Conservation (phyloP, 2,113 vertebrate species). For the Charina bottae region DNA sequence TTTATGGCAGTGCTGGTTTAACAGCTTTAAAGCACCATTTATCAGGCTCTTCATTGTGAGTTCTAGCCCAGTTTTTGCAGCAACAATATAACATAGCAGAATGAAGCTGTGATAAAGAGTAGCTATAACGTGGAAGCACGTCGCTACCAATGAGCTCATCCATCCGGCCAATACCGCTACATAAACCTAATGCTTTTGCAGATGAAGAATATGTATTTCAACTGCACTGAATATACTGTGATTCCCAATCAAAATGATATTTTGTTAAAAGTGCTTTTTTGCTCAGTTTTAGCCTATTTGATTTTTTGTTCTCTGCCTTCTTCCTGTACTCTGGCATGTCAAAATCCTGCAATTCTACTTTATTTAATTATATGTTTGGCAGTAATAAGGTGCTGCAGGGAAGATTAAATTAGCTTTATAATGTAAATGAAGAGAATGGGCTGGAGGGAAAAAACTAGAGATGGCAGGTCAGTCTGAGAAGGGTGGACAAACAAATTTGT, state of each 20-base stretch:
- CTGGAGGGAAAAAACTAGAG: neutral
- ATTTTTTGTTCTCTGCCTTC: conserved; percentile 39
- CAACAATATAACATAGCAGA: conserved; percentile 5
- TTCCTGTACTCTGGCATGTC: neutral
- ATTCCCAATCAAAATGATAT: conserved; percentile 50
- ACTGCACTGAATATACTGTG: conserved; percentile 58
- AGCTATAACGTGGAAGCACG: conserved; percentile 54
- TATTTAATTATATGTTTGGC: neutral
- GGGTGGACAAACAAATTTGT: neutral
- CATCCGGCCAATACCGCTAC: conserved; percentile 36
- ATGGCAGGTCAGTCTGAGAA: neutral
- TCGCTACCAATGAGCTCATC: conserved; percentile 47
- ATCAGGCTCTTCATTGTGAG: conserved; percentile 36
- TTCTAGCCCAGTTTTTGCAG: conserved; percentile 22
- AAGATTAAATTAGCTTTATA: neutral
- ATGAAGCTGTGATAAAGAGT: conserved; percentile 43
- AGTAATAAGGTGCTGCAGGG: neutral
- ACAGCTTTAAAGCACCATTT: conserved; percentile 42
- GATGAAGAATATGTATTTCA: conserved; percentile 27
- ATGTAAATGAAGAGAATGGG: neutral
- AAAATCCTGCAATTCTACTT: neutral
- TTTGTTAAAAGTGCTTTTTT: conserved; percentile 42
- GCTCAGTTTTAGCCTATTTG: conserved; percentile 19
- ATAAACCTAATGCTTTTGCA: conserved; percentile 58
- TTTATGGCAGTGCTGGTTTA: conserved; percentile 51